Base-by-base conservation (phyloP, 1,140 invertebrate species). In the Lethrus apterus region DNA sequence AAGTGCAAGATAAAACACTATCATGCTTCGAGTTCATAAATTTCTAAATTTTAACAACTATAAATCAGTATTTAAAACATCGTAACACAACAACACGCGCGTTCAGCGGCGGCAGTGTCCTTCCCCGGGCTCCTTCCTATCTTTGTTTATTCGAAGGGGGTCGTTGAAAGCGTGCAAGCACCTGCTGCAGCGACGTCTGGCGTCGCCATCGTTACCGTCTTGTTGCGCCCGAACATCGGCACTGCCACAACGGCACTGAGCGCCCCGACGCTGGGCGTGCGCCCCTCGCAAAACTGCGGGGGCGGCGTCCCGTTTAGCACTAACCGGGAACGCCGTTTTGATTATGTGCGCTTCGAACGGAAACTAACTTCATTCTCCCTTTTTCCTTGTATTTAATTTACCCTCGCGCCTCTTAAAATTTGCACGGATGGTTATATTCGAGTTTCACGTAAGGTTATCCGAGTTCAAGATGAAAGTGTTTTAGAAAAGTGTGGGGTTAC, bases 1-100 rank as follows among this genome's bases (percentile, higher is more conserved):
- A n/a, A 38, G 20, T 10, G 35, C 10, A 38, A 38, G 19, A 38
- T 38, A 38, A 11, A 38, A 38, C 35, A 38, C 35, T 38, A 38
- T 21, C 35, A 38, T 38, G 35, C 35, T 38, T 38, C 18, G 24
- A 19, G 11, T 13, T 21, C 13, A 18, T 21, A 21, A 21, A 15
- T 38, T 20, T 21, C 20, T 13, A 38, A 38, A 21, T 38, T 38
- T n/a, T 21, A n/a, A 21, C 18, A 38, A 38, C 35, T 21, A 38
- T 38, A 38, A 38, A 38, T 38, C 24, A 38, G 24, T 11, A 38
- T 38, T 10, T 38, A 38, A 18, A 38, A 38, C 35, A 38, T 38
- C n/a, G n/a, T n/a, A 38, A 38, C 35, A 38, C 35, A 21, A 23
- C 4, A 19, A 13, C 35, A 38, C 35, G 24, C 24, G 17, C 35